Conservation (phyloP, 2,113 vertebrate species). For the Chiloscyllium plagiosum region DNA sequence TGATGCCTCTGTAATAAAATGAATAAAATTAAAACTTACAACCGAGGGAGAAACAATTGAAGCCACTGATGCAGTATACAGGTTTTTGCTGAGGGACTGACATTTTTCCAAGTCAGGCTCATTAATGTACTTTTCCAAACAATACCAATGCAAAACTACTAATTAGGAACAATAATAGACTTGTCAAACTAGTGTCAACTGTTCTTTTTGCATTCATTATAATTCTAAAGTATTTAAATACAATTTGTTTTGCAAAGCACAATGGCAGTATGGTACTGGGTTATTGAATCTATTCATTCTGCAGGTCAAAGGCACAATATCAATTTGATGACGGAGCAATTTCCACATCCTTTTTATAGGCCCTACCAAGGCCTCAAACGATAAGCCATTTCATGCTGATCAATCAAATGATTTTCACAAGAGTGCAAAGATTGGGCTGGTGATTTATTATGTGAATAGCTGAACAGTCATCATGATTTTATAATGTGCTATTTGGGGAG, state of each 20-base stretch:
- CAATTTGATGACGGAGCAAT: neutral
- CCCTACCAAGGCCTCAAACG: neutral
- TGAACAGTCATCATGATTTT: neutral
- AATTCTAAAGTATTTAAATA: neutral
- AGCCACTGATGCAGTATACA: neutral
- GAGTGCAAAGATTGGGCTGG: neutral
- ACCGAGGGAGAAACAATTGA: neutral
- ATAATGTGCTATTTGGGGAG: neutral
- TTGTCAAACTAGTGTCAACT: neutral
- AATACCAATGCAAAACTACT: neutral
- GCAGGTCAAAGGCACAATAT: neutral
- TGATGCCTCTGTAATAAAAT: neutral
- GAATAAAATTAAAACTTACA: neutral
- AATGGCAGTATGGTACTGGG: neutral
- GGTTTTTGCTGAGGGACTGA: neutral
- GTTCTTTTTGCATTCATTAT: neutral
- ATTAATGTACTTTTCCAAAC: neutral
- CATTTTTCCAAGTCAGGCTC: neutral
- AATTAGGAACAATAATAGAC: neutral
- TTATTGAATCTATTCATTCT: neutral
- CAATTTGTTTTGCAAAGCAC: neutral
- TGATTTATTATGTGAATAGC: neutral
- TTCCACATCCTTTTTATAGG: neutral
- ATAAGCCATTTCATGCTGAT: neutral
- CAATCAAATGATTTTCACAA: neutral